Evolutionary conservation across 2,888 invertebrate species (phyloP), one percentile per base, ranked within the genome.

Genomic region (Uropetala carovei): DNA sequence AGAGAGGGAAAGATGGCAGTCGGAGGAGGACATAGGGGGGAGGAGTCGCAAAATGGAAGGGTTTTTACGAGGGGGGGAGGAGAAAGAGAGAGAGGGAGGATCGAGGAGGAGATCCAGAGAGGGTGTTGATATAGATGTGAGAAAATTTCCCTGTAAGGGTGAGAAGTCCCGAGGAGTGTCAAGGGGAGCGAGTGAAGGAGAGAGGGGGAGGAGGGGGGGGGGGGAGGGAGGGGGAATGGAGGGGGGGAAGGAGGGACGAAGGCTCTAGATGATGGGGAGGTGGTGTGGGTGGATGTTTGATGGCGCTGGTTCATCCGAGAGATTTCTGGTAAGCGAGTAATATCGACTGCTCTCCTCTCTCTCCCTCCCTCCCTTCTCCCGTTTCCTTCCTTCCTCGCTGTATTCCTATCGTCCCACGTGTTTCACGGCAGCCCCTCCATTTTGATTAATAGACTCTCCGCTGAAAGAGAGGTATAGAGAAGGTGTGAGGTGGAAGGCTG

Each of bases 291-390:
- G 86, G 22, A 86, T 86, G 86, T 86, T 86, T 27, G 59, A 86
- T 59, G 86, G 59, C 86, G 59, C 86, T 22, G 22, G 22, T 58
- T 58, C n/a, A 14, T 84, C 56, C 59, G 13, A 85, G 59, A 59
- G 59, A 86, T 86, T 86, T 86, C 59, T 86, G 86, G 22, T 86
- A 59, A 86, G 86, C 59, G 86, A 86, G 86, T 59, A 59, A 86
- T 86, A 86, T 86, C 86, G 86, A 86, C 86, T 86, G 86, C 59
- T 14, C 27, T 14, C 58, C 85, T 59, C 59, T 18, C 75, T 27
- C 57, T 9, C 22, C 18, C 3, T 13, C 11, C 18, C 84, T 56
- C 57, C 27, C 30, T 1, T 85, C 27, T 59, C 16, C 27, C 59
- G 16, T 86, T 59, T 59, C 59, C 59, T 59, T 59, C 59, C 86